Evolutionary conservation across 2,797 vertebrate species (phyloP), one percentile per base, ranked within the genome.

Genomic region (Cetoscarus ocellatus): DNA sequence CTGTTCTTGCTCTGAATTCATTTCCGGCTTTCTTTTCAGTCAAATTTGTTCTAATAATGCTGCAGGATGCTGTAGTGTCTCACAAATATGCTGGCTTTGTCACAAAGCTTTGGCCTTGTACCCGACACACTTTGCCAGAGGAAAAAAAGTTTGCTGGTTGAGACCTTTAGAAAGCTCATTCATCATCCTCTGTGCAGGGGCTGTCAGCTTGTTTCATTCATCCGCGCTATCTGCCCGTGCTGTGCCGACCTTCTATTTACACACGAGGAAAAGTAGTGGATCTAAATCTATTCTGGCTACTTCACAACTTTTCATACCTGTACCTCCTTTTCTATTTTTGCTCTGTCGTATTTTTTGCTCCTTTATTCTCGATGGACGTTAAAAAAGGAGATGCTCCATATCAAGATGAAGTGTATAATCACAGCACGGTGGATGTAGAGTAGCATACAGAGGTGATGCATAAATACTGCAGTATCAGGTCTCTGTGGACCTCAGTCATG

Each of bases 391-490:
- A 65, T 63, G 58, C 61, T 18, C 60, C 27, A 60, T 80, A 78
- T 88, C 85, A 48, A 85, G 80, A 85, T 85, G 67, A 82, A 79
- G 62, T 79, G 79, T 78, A 67, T 79, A 86, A 89, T 86, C 70
- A 86, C 79, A 60, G 77, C 67, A 72, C 86, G 80, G 83, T 54
- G 71, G 70, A 82, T 60, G 69, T 67, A 35, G 11, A 72, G 70
- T 36, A 64, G 78, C 36, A 19, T 43, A 52, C 73, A 61, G 66
- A 73, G 88, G 79, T 82, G 77, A 75, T 71, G 69, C 52, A 39
- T 83, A 82, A 84, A 84, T 82, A 83, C 87, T 91, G 84, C 86
- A 86, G 83, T 68, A 56, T 71, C 77, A 87, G 80, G 70, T 64
- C 81, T 82, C 84, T 78, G 63, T 72, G 76, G 80, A 61, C 53